Base-by-base conservation (phyloP, 1,140 invertebrate genomes). In the Neocloeon triangulifer region DNA sequence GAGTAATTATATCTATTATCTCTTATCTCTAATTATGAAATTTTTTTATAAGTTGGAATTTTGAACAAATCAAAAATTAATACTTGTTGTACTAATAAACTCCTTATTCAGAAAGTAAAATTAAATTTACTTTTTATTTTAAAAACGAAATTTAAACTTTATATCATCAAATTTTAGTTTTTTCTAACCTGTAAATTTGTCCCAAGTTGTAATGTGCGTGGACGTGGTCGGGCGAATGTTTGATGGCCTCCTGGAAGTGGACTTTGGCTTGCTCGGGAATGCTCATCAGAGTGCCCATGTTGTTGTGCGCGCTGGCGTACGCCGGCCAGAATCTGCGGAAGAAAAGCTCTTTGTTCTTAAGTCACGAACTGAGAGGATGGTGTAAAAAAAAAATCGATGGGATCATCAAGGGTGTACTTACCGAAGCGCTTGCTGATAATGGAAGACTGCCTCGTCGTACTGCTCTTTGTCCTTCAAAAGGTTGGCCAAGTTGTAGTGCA, bases 401-500 rank as follows among this genome's bases (percentile, higher is more conserved):
- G 30, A 19, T 26, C 28, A 17, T 32, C n/a, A 7, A 37, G 12
- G 18, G 15, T 38, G 7, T 37, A 59, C 66, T 69, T 55, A 86
- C 82, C 68, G 73, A 16, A 88, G 55, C 5, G 81, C 77, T 50
- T 68, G 62, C 42, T 66, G 65, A 53, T 86, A 89, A 52, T 86
- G 80, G 39, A 65, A 52, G 22, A 73, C 67, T 3, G 81, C 81
- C 30, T 64, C 52, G 27, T 75, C 65, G 28, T 63, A 61, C 40
- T 71, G 58, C 6, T 54, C 56, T 9, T 65, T 58, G 48, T 86
- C 81, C 47, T 77, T 68, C 31, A 80, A 61, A 46, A 79, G 73
- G 58, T 89, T 89, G 14, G 72, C 82, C 49, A 76, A 84, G 53
- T 88, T 88, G 57, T 85, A 89, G 55, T 86, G 81, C 55, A 84